Conservation (phyloP, 2,113 vertebrate species). For the Malurus alboscapulatus region DNA sequence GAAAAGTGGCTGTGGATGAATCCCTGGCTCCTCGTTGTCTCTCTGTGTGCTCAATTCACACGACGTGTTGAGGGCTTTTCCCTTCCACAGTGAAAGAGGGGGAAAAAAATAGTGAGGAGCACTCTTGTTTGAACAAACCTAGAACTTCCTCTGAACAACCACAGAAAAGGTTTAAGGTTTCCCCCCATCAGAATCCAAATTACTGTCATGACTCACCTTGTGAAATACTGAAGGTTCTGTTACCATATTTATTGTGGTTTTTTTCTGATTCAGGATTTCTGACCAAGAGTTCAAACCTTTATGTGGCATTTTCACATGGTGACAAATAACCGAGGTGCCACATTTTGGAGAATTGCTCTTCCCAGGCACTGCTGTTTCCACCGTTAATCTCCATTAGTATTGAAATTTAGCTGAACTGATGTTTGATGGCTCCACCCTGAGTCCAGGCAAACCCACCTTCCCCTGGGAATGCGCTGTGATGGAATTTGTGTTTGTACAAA, state of each 20-base stretch:
- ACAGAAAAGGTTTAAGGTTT: fast-evolving
- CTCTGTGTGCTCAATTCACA: background rate
- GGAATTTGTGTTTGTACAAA: too few relatives aligned
- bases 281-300: background rate
- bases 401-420: background rate
- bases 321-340: fast-evolving
- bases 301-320: background rate
- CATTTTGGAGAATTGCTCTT: background rate
- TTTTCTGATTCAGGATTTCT: background rate
- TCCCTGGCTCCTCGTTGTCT: background rate
- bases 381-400: background rate
- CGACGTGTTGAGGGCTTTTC: background rate
- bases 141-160: background rate
- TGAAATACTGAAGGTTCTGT: background rate
- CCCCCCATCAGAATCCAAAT: background rate
- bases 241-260: background rate
- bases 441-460: background rate
- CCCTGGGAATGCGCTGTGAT: background rate
- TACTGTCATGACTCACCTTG: background rate
- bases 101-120: fast-evolving
- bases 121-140: too few relatives aligned
- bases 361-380: background rate
- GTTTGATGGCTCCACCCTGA: background rate
- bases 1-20: too few relatives aligned
- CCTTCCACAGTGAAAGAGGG: background rate